These are phyloP conservation scores for Pimephales promelas DNA, from an alignment of 2,113 vertebrate species.

Conservation along the genomic window DNA sequence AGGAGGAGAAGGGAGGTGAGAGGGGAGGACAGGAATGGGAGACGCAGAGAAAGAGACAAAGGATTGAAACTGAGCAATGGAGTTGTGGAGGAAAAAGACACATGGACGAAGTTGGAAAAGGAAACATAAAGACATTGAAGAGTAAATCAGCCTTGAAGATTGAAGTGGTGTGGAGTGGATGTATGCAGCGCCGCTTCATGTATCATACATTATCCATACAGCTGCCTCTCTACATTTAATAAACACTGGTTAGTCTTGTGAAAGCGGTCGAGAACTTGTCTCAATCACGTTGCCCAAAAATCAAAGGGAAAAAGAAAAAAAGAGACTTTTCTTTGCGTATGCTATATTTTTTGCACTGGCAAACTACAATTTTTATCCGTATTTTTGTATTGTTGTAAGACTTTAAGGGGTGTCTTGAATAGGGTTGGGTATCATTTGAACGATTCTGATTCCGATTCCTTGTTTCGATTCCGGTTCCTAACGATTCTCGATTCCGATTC, in stretches of 20 bases:
- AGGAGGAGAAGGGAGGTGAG: constrained; percentile 56
- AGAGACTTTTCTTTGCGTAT: background rate
- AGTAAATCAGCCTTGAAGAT: constrained; percentile 69
- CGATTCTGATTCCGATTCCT: too few relatives aligned
- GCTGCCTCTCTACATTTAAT: constrained; percentile 36
- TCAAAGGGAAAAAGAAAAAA: background rate
- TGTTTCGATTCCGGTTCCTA: too few relatives aligned
- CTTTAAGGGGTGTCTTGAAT: background rate
- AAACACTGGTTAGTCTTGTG: background rate
- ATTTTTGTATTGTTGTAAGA: background rate
- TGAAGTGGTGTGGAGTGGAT: constrained; percentile 62
- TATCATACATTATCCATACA: constrained; percentile 64
- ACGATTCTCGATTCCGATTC: too few relatives aligned
- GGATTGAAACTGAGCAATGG: constrained; percentile 62
- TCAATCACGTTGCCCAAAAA: background rate
- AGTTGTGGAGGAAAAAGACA: constrained; percentile 58
- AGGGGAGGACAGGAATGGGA: constrained; percentile 65
- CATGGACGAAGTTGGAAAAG: constrained; percentile 51
- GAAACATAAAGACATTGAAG: constrained; percentile 54
- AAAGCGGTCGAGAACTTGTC: background rate
- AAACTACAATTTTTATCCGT: background rate
- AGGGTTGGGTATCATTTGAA: too few relatives aligned
- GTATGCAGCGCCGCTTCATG: constrained; percentile 66
- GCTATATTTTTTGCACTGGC: too few relatives aligned
- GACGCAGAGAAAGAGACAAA: constrained; percentile 48